Base-by-base conservation (phyloP, 2,888 invertebrate species). In the Drosophila niveifrons region DNA sequence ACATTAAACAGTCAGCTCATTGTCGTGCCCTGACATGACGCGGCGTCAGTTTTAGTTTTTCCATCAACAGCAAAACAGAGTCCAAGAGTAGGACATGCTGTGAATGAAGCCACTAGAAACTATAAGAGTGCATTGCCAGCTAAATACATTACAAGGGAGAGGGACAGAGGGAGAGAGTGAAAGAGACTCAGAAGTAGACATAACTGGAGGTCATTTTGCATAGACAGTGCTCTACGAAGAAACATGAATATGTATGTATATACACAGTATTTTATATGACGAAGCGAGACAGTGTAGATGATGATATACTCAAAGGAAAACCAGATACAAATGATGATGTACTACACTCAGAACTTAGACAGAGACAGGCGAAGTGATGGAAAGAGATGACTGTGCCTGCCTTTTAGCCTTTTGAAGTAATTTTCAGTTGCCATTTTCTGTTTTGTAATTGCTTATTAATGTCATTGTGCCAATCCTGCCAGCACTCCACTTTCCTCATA, bases 351-450 rank as follows among this genome's bases (percentile, higher is more conserved):
- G n/a, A n/a, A 3, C 34, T 36, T 10, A 15, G 6, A 18, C 13
- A 48, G 43, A 44, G 17, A 61, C 28, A 34, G 36, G 31, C 43
- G 50, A 34, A 28, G 51, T 41, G 52, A 59, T 44, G 51, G 61
- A 64, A 39, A 72, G 15, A 13, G 23, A 8, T 15, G 18, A 29
- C 15, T 28, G 17, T 17, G 65, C n/a, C 23, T 55, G 63, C 63
- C 69, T 74, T 64, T 81, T 79, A 78, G 89, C 79, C 76, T 84
- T 83, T 84, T 84, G 82, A 87, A 88, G 81, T 79, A 89, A 89
- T 89, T 89, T 87, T 84, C 89, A 79, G 77, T 89, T 89, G 88
- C 82, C 73, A 84, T 89, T 85, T 76, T 89, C 88, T 87, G 76
- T 75, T 81, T 83, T 78, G 80, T 80, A 83, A 83, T 83, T 83